These are phyloP conservation scores for Hippocampus kuda DNA, from an alignment of 2,797 vertebrate species.

Conservation along the genomic window DNA sequence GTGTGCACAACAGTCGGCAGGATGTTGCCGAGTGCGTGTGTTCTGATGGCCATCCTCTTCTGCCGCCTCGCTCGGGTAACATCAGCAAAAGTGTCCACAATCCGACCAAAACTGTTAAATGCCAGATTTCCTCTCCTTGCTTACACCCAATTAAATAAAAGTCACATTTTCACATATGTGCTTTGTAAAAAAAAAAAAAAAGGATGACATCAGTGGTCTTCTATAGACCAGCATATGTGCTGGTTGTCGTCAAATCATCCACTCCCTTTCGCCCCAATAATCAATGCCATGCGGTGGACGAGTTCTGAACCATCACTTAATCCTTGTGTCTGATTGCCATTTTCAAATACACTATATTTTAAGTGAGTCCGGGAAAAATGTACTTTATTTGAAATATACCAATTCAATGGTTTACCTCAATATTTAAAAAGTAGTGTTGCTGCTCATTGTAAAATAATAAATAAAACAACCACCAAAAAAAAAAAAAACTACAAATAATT, in stretches of 20 bases:
- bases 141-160: not conserved
- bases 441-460: constrained; percentile 3
- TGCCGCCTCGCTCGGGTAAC: too few relatives aligned
- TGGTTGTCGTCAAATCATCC: not conserved
- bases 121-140: not conserved
- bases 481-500: not conserved
- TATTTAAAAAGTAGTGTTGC: constrained; percentile 41
- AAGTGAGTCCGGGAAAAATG: not conserved
- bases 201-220: not conserved
- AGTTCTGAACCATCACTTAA: not conserved
- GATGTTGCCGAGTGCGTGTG: too few relatives aligned
- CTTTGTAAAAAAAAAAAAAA: not conserved
- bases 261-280: not conserved
- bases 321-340: not conserved
- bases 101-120: too few relatives aligned
- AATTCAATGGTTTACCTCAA: constrained; percentile 57
- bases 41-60: too few relatives aligned
- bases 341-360: not conserved
- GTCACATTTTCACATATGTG: not conserved
- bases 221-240: not conserved
- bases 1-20: too few relatives aligned
- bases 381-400: constrained; percentile 18
- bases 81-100: too few relatives aligned
- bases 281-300: not conserved
- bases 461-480: not conserved